Evolutionary conservation across 30 jellyfish, hydroid and myxozoan genomes (phyloP).

Genomic region (Sanderia malayensis): DNA sequence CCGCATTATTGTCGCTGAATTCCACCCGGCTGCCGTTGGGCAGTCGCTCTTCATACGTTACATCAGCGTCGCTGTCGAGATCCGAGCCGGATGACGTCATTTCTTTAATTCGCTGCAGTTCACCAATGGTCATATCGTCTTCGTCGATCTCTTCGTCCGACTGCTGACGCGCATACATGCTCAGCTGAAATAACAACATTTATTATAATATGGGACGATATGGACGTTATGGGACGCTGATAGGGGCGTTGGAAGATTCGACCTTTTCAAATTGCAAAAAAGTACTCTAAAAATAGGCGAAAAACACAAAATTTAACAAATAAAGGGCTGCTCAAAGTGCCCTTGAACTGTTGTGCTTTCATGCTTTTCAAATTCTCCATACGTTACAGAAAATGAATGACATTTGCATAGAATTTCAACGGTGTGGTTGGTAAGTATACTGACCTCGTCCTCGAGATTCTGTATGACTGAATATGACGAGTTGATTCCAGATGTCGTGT

Average conservation of each 20-base stretch:
- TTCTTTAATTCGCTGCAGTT: constrained; percentile 82
- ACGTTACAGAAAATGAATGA: too few relatives aligned
- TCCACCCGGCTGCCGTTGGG: constrained; percentile 14
- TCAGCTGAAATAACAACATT: constrained; percentile 66
- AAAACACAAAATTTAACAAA: too few relatives aligned
- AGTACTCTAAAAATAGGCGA: too few relatives aligned
- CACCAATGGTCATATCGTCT: constrained; percentile 91
- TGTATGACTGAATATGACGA: constrained; percentile 80
- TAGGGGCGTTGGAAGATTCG: too few relatives aligned
- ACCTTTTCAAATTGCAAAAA: too few relatives aligned
- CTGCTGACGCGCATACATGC: constrained; percentile 80
- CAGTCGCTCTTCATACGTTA: constrained; percentile 74
- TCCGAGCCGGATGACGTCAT: constrained; percentile 78
- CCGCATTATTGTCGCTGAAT: constrained; percentile 33
- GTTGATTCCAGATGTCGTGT: constrained; percentile 57
- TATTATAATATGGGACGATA: too few relatives aligned
- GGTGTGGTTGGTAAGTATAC: not conserved
- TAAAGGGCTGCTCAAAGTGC: too few relatives aligned
- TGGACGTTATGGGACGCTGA: too few relatives aligned
- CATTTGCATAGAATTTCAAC: not conserved
- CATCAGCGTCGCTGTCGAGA: constrained; percentile 61
- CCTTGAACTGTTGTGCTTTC: too few relatives aligned
- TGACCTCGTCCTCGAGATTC: constrained; percentile 84
- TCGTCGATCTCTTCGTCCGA: constrained; percentile 92
- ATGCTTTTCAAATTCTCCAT: too few relatives aligned